Percentiles rank a stretch among this genome's conserved stretches.
Evolutionary conservation across 1,140 invertebrate species (phyloP).

Genomic region (Drosophila oshimai): DNA sequence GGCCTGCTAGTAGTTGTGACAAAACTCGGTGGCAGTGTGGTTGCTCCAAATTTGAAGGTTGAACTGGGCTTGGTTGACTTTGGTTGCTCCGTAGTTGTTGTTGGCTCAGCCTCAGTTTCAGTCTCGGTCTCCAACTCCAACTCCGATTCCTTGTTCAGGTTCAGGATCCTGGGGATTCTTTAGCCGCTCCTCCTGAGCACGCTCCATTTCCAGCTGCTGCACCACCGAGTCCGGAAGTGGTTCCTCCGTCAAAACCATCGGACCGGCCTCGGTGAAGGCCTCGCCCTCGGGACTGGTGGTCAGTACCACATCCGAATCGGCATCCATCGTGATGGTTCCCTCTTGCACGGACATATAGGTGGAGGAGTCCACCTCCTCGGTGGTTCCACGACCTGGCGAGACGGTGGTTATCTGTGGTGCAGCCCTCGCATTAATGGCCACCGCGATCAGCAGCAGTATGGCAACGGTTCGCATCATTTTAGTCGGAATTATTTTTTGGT

Average conservation of each 20-base stretch:
- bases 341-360: not conserved
- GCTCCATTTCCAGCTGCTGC: conserved; percentile 27
- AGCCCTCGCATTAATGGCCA: not conserved
- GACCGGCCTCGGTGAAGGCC: conserved; percentile 17
- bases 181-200: not conserved
- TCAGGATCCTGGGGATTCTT: not conserved
- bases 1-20: not conserved
- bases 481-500: not conserved
- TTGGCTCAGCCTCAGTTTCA: not conserved
- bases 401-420: not conserved
- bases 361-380: not conserved
- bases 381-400: not conserved
- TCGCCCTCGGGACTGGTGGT: conserved; percentile 34
- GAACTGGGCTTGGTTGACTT: not conserved
- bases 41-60: not conserved
- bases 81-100: not conserved
- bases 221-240: conserved; percentile 53
- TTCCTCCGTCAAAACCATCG: conserved; percentile 29
- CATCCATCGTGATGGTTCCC: conserved; percentile 31
- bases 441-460: conserved; percentile 5
- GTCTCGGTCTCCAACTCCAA: not conserved
- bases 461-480: conserved; percentile 25
- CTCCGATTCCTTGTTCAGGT: not conserved
- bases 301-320: conserved; percentile 40
- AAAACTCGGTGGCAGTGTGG: not conserved